Conservation (phyloP, 2,888 invertebrate genomes). For the Hyposoter didymator region DNA sequence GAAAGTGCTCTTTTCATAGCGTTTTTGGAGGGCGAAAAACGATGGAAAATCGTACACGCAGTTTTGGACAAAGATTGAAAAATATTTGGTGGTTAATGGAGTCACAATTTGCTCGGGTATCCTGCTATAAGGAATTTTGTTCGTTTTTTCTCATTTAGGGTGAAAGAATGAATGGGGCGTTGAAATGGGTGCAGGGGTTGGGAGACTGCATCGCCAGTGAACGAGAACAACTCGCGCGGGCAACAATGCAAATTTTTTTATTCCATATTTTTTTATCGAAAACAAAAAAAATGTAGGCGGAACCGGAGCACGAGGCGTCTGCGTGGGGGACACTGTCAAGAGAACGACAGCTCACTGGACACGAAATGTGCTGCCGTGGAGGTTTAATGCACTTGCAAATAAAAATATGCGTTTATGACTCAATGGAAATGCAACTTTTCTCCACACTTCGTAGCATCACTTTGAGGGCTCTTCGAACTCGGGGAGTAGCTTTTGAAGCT, state of each 20-base stretch:
- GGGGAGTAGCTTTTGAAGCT: no score
- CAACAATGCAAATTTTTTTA: constrained; percentile 15
- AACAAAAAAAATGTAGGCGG: background rate
- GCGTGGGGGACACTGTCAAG: background rate
- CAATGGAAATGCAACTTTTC: no score
- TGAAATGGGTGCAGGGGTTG: constrained; percentile 14
- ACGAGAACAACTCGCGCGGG: constrained; percentile 15
- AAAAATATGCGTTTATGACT: no score
- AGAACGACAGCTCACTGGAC: constrained; percentile 40
- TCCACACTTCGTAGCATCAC: no score
- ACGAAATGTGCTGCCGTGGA: constrained; percentile 24
- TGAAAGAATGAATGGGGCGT: constrained; percentile 47
- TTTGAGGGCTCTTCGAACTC: no score
- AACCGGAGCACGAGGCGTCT: constrained; percentile 4
- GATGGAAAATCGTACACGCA: background rate
- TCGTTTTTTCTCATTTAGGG: constrained; percentile 48
- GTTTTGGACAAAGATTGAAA: constrained; percentile 24
- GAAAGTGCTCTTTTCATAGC: background rate
- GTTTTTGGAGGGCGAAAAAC: background rate
- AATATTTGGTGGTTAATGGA: constrained; percentile 50
- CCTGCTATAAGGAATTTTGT: background rate
- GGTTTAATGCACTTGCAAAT: background rate
- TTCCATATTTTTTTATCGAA: background rate
- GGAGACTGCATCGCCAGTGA: constrained; percentile 38
- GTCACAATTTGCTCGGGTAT: constrained; percentile 12